Conservation (phyloP, 2,888 invertebrate species). For the Tryphoninae sp. region DNA sequence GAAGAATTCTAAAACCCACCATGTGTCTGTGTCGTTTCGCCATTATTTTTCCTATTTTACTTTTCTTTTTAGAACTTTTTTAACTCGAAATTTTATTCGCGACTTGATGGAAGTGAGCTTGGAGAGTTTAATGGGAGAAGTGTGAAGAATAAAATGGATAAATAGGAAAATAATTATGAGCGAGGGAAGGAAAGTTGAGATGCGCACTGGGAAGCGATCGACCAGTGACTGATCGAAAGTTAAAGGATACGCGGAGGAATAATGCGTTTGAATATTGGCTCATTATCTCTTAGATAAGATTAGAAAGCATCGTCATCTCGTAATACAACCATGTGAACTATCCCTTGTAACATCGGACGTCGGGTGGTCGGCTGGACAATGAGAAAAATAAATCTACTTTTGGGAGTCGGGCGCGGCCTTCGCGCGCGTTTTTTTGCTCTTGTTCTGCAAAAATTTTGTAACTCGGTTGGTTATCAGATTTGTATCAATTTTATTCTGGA, state of each 20-base stretch:
- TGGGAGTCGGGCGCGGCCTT: not conserved
- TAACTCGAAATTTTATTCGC: not conserved
- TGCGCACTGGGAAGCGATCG: slow-evolving; percentile 49
- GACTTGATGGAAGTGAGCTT: not conserved
- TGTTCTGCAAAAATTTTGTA: too few relatives aligned
- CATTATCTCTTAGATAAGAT: slow-evolving; percentile 67
- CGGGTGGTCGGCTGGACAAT: not conserved
- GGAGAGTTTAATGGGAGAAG: not conserved
- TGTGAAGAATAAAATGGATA: not conserved
- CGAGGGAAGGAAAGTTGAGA: slow-evolving; percentile 16
- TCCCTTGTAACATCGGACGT: slow-evolving; percentile 29
- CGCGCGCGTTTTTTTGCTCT: too few relatives aligned
- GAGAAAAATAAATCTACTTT: slow-evolving; percentile 9
- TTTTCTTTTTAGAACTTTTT: not conserved
- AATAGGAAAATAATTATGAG: not conserved
- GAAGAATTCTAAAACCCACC: slow-evolving; percentile 74
- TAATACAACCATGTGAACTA: slow-evolving; percentile 41
- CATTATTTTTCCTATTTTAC: slow-evolving; percentile 67
- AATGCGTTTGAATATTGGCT: slow-evolving; percentile 63
- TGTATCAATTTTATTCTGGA: too few relatives aligned
- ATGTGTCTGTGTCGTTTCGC: slow-evolving; percentile 73
- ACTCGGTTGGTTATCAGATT: too few relatives aligned
- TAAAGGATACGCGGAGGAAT: slow-evolving; percentile 54
- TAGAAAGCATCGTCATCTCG: slow-evolving; percentile 38
- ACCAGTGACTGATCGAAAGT: slow-evolving; percentile 58